Percentiles rank a stretch among this genome's conserved stretches.
Evolutionary conservation across 2,888 invertebrate species (phyloP).

Genomic region (Spisula subtruncata): DNA sequence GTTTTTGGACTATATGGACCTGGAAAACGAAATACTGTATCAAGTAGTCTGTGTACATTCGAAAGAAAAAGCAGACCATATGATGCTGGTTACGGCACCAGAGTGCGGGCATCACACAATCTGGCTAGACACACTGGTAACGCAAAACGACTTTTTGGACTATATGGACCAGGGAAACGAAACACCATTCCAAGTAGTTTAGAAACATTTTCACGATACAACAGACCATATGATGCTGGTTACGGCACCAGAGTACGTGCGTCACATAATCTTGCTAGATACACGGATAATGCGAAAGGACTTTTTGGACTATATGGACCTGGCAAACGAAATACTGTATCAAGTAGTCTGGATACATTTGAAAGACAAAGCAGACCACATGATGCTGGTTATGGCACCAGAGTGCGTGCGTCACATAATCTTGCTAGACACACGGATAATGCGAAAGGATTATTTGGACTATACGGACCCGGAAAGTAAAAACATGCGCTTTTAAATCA

Average conservation of each 20-base stretch:
- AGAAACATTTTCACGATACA: not conserved
- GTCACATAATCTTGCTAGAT: not conserved
- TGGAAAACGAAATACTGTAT: not conserved
- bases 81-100: not conserved
- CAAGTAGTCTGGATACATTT: too few species aligned
- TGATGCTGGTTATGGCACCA: too few species aligned
- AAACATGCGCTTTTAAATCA: not conserved
- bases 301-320: constrained; percentile 11
- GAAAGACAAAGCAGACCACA: too few species aligned
- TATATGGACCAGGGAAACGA: too few species aligned
- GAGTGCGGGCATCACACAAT: not conserved
- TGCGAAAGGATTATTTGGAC: too few species aligned
- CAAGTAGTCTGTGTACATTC: not conserved
- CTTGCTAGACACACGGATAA: too few species aligned
- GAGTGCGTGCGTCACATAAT: too few species aligned
- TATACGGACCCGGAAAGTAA: not conserved
- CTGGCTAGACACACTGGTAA: too few species aligned
- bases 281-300: not conserved
- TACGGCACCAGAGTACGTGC: not conserved
- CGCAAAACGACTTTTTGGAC: too few species aligned
- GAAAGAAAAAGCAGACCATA: not conserved
- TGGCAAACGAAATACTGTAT: too few species aligned
- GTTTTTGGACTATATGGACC: too few species aligned
- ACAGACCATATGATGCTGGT: not conserved
- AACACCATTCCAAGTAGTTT: not conserved